These are phyloP conservation scores for Sardinella longiceps DNA, from an alignment of 2,797 vertebrate species.

Conservation along the genomic window DNA sequence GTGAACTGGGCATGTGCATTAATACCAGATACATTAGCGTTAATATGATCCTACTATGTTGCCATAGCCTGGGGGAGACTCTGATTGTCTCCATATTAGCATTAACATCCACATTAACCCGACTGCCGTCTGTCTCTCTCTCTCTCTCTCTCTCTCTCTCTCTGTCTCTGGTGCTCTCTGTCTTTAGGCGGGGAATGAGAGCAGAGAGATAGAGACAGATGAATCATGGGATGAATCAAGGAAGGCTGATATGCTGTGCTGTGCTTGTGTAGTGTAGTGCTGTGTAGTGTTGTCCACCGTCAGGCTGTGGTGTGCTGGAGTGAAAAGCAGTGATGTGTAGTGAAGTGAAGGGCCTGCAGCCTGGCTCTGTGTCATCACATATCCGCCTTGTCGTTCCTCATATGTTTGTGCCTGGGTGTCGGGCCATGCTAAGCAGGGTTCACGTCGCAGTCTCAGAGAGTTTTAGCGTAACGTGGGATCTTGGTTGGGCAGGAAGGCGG, in stretches of 20 bases:
- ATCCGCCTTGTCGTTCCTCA: background rate
- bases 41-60: conserved; percentile 76
- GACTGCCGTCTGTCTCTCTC: conserved; percentile 60
- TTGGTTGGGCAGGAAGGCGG: background rate
- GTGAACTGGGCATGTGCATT: conserved; percentile 55
- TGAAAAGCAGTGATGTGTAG: background rate
- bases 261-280: conserved; percentile 2
- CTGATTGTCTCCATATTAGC: conserved; percentile 74
- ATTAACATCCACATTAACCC: conserved; percentile 73
- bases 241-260: conserved; percentile 37
- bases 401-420: background rate
- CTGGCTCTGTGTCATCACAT: conserved; percentile 1
- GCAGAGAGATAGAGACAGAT: conserved; percentile 56
- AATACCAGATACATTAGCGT: conserved; percentile 69
- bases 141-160: conserved; percentile 42
- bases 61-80: conserved; percentile 63
- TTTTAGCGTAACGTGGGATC: background rate
- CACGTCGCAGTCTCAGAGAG: background rate
- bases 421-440: background rate
- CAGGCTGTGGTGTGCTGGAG: background rate
- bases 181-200: conserved; percentile 62
- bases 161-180: conserved; percentile 42
- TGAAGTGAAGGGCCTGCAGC: conserved; percentile 7
- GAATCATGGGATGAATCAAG: conserved; percentile 66
- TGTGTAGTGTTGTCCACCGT: conserved; percentile 32